Conservation (phyloP, 2,113 vertebrate genomes). For the Python bivittatus region DNA sequence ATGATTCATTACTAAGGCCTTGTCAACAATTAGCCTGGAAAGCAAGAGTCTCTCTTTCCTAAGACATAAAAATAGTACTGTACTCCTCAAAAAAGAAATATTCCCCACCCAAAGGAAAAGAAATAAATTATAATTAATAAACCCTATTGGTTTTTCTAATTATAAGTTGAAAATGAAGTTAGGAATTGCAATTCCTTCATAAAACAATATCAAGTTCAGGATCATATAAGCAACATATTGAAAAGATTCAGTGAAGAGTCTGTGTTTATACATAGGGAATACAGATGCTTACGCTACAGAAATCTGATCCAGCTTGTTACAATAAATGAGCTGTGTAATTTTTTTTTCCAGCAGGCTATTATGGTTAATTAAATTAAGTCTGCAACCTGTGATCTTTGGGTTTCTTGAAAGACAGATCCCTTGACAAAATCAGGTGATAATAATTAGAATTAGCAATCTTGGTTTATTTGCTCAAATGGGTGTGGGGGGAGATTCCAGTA, state of each 20-base stretch:
- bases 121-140: neutral
- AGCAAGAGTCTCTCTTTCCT: neutral
- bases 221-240: conserved; percentile 7
- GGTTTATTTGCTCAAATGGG: conserved; percentile 17
- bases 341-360: conserved; percentile 25
- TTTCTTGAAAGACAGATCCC: conserved; percentile 23
- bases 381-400: neutral
- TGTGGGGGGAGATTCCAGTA: neutral
- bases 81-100: neutral
- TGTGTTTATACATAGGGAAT: neutral
- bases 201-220: neutral
- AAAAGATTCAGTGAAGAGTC: conserved; percentile 7
- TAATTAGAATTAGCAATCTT: conserved; percentile 38
- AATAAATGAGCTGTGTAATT: conserved; percentile 16
- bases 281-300: conserved; percentile 23
- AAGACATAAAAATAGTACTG: rapidly evolving
- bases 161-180: conserved; percentile 17
- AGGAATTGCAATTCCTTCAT: neutral
- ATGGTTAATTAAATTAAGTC: conserved; percentile 39
- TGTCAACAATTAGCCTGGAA: neutral
- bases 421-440: conserved; percentile 28
- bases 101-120: neutral
- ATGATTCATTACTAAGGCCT: neutral
- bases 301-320: conserved; percentile 1
- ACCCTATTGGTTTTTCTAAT: neutral